phyloP scores from a whole-genome alignment of 1,140 invertebrate genomes.

The Monochamus saltuarius region DNA sequence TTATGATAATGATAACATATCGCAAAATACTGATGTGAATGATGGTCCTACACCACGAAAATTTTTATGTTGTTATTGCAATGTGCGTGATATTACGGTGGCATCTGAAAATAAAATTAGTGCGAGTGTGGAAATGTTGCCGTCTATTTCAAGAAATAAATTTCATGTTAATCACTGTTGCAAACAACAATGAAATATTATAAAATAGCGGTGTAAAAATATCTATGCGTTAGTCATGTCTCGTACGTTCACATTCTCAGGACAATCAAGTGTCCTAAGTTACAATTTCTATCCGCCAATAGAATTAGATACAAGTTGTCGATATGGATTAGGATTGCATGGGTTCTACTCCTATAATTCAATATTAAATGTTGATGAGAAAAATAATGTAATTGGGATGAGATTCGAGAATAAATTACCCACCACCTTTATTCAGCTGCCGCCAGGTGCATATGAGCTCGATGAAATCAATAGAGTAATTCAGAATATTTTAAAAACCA shows the following conservation, averaged over 20 bases:
- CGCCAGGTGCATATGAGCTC: slow-evolving; percentile 21
- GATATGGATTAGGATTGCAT: slow-evolving; percentile 19
- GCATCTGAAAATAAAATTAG: background rate
- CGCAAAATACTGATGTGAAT: background rate
- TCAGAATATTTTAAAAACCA: background rate
- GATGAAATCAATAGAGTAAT: background rate
- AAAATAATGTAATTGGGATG: slow-evolving; percentile 12
- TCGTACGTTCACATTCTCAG: slow-evolving; percentile 18
- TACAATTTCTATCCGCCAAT: slow-evolving; percentile 15
- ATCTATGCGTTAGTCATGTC: slow-evolving; percentile 18
- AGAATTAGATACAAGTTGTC: slow-evolving; percentile 17
- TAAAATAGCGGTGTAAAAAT: too few species aligned
- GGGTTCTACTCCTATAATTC: slow-evolving; percentile 22
- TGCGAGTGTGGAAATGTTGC: background rate
- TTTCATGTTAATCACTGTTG: too few species aligned
- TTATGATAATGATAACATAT: background rate
- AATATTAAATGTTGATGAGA: slow-evolving; percentile 22
- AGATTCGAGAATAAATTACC: background rate
- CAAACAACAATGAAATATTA: too few species aligned
- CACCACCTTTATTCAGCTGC: background rate
- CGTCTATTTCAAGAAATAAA: too few species aligned
- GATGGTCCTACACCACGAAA: slow-evolving; percentile 2
- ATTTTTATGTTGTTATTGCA: slow-evolving; percentile 2
- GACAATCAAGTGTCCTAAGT: background rate
- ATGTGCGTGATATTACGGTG: background rate